phyloP scores from a whole-genome alignment of 2,113 vertebrate genomes.

The Stomatorhinus ivindoensis region DNA sequence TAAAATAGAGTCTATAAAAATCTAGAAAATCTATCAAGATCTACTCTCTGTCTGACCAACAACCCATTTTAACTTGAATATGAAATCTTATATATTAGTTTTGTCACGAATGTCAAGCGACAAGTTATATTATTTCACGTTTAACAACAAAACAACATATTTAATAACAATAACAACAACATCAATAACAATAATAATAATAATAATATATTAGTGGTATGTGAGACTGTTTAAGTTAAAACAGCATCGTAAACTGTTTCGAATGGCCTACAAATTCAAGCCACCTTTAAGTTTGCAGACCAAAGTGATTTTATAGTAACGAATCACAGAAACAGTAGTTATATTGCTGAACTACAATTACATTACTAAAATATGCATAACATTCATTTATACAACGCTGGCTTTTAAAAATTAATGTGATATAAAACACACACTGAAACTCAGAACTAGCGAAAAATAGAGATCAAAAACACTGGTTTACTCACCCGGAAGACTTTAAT shows the following conservation, averaged over 20 bases:
- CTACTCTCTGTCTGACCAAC: not conserved
- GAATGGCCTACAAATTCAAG: not conserved
- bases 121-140: not conserved
- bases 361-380: not conserved
- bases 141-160: not conserved
- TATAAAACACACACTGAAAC: not conserved
- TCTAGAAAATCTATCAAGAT: not conserved
- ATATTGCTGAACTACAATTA: not conserved
- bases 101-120: not conserved
- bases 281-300: not conserved
- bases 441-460: not conserved
- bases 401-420: not conserved
- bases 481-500: constrained; percentile 9
- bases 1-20: not conserved
- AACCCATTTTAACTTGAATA: not conserved
- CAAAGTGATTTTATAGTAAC: not conserved
- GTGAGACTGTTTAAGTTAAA: not conserved
- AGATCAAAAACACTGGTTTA: not conserved
- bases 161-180: not conserved
- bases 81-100: not conserved
- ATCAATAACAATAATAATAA: not conserved
- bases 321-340: not conserved
- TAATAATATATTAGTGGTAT: not conserved
- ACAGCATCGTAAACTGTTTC: not conserved
- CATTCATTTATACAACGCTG: not conserved